Evolutionary conservation across 2,113 vertebrate species (phyloP), one percentile per base, ranked within the genome.

Genomic region (Scatophagus argus): DNA sequence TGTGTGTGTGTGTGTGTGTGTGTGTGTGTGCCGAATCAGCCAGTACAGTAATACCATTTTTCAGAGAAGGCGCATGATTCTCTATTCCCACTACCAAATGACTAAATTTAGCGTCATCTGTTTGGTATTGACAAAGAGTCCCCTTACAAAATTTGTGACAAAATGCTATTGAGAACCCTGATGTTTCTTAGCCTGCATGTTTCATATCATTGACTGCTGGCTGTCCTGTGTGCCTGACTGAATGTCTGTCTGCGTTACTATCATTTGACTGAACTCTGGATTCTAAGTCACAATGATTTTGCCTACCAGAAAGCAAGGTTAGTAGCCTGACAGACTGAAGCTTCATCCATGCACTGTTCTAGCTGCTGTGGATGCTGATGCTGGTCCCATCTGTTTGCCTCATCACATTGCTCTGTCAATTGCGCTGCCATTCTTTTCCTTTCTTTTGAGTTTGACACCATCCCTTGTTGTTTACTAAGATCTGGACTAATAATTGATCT

Each of bases 271-370:
- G 36, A n/a, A n/a, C 52, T 71, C 44, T 70, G 69, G 63, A 66
- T 80, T n/a, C 47, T 71, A 27, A 34, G 25, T 75, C 46, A 80
- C 54, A 36, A 47, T 65, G 60, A 72, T 72, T 72, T 85, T 19
- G 47, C 27, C 44, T 56, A 41, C 34, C 66, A 76, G 60, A 17
- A 23, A 19, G 39, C 23, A 17, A 59, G 46, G 44, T n/a, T 46
- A 60, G 70, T 36, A 52, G 62, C 36, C 51, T 21, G n/a, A 32
- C 43, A 69, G 62, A 54, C 23, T 63, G 47, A 60, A 25, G 49
- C 55, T 25, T 25, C 27, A 27, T 70, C 47, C 73, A 19, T 41
- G 13, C 13, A 32, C 46, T 31, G 39, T 39, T 81, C n/a, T 29
- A 47, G 65, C 29, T 61, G 47, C 56, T 56, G 44, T 58, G 63